phyloP scores from a whole-genome alignment of 2,888 invertebrate species.

The Tuberolachnus salignus region DNA sequence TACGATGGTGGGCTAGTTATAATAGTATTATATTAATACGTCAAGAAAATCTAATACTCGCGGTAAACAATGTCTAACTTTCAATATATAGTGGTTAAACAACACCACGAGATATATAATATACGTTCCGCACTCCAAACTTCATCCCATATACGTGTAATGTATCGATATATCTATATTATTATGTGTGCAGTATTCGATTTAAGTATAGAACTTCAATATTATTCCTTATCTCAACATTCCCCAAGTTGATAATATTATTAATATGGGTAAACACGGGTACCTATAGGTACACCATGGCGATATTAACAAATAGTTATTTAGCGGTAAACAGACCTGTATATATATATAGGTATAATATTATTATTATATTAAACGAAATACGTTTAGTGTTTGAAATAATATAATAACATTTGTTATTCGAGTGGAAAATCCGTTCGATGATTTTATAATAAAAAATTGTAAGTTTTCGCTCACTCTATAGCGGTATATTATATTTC shows the following conservation, averaged over 20 bases:
- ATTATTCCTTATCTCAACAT: slow-evolving; percentile 37
- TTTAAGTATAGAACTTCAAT: slow-evolving; percentile 30
- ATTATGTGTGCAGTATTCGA: not conserved
- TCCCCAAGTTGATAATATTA: not conserved
- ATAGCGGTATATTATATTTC: not conserved
- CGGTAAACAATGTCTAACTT: slow-evolving; percentile 38
- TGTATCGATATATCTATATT: not conserved
- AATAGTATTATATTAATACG: not conserved
- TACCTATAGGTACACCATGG: not conserved
- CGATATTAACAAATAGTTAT: slow-evolving; percentile 36
- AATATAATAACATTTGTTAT: not conserved
- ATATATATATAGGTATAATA: no score
- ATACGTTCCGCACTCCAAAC: slow-evolving; percentile 12
- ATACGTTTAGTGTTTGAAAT: not conserved
- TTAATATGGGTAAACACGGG: no score
- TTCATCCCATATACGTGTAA: not conserved
- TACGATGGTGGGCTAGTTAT: no score
- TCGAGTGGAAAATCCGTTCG: slow-evolving; percentile 28
- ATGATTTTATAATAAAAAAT: not conserved
- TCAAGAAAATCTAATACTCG: slow-evolving; percentile 27
- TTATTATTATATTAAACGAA: slow-evolving; percentile 16
- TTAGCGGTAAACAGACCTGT: slow-evolving; percentile 25
- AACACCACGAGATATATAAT: slow-evolving; percentile 18
- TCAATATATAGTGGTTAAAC: slow-evolving; percentile 3
- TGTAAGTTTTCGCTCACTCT: no score